These are phyloP conservation scores for Odocoileus virginianus DNA, from an alignment of 2,113 vertebrate genomes.

Conservation along the genomic window DNA sequence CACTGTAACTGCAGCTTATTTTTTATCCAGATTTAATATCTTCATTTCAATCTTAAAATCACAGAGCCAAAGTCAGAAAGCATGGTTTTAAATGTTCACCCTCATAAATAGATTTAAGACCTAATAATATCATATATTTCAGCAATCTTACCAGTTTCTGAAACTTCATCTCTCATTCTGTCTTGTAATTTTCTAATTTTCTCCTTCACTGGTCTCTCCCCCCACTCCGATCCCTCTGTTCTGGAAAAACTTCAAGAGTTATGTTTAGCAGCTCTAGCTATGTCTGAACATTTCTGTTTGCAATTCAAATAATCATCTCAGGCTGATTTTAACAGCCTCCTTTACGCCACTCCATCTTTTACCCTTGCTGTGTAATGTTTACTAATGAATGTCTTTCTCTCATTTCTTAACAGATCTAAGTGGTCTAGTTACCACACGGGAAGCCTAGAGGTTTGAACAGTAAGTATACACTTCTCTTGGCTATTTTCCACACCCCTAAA, in stretches of 20 bases:
- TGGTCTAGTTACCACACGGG: constrained; percentile 44
- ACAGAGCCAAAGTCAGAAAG: constrained; percentile 12
- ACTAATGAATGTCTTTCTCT: constrained; percentile 63
- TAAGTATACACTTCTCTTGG: constrained; percentile 63
- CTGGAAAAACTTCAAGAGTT: constrained; percentile 70
- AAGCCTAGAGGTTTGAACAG: constrained; percentile 29
- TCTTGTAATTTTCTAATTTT: constrained; percentile 76
- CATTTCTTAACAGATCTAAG: constrained; percentile 43
- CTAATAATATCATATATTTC: constrained; percentile 67
- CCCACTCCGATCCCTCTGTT: constrained; percentile 47
- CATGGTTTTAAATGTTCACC: neutral
- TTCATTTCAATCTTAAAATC: constrained; percentile 29
- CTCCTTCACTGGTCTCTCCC: constrained; percentile 70
- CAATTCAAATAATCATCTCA: constrained; percentile 69
- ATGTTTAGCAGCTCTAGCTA: constrained; percentile 60
- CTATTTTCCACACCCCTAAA: constrained; percentile 72
- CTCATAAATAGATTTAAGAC: constrained; percentile 60
- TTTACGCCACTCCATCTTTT: constrained; percentile 58
- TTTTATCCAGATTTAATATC: constrained; percentile 22
- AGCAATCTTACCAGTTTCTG: constrained; percentile 29
- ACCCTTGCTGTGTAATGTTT: constrained; percentile 65
- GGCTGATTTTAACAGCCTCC: constrained; percentile 50
- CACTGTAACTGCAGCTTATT: neutral
- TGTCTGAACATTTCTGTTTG: constrained; percentile 58
- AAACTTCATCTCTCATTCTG: constrained; percentile 59